Conservation (phyloP, 2,888 invertebrate species). For the Lissocephala sabroskyi region DNA sequence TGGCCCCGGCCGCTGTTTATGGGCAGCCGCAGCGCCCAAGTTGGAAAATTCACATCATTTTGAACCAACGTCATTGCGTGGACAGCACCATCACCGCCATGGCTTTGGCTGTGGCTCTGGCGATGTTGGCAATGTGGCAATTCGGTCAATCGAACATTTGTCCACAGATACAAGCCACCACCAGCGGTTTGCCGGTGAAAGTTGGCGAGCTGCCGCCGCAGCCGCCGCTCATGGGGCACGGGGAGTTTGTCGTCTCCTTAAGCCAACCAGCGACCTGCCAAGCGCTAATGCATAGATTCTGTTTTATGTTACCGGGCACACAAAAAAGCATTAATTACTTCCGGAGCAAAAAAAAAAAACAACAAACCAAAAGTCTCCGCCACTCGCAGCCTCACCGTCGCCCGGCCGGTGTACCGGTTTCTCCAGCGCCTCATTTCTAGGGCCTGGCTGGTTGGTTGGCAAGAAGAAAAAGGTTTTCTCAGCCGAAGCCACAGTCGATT, state of each 20-base stretch:
- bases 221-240: too few relatives aligned
- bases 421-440: conserved; percentile 1
- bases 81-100: conserved; percentile 12
- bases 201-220: conserved; percentile 26
- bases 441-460: neutral
- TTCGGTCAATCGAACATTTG: conserved; percentile 48
- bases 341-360: conserved; percentile 35
- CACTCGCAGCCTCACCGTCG: neutral
- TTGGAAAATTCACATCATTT: conserved; percentile 11
- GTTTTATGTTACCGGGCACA: conserved; percentile 39
- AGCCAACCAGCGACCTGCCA: neutral
- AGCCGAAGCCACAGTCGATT: too few relatives aligned
- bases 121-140: conserved; percentile 26
- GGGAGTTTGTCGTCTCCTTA: neutral
- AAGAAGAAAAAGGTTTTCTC: conserved; percentile 28
- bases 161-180: too few relatives aligned
- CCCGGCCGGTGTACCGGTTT: conserved; percentile 34
- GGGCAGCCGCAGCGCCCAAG: conserved; percentile 10
- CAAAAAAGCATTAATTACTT: conserved; percentile 58
- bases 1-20: conserved; percentile 2
- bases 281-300: conserved; percentile 54
- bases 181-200: too few relatives aligned
- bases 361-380: conserved; percentile 15
- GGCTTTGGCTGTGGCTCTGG: conserved; percentile 4
- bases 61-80: neutral